These are phyloP conservation scores for Halesus radiatus DNA, from an alignment of 1,140 invertebrate genomes.

Conservation along the genomic window DNA sequence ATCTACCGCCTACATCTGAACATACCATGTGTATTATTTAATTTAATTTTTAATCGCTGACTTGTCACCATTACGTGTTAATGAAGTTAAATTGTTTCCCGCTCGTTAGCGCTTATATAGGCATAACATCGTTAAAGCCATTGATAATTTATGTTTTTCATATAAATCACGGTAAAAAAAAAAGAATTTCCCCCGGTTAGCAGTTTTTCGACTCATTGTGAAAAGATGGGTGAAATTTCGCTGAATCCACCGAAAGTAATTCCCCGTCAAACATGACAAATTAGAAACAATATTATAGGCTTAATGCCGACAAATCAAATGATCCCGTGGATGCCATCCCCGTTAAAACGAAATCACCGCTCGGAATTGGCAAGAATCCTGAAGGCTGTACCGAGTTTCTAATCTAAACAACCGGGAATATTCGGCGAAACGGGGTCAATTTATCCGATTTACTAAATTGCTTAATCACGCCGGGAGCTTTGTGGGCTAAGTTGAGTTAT, in stretches of 20 bases:
- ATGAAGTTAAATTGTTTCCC: no score
- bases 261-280: slow-evolving; percentile 47
- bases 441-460: slow-evolving; percentile 48
- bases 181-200: not conserved
- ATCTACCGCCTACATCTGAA: no score
- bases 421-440: not conserved
- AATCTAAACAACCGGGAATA: slow-evolving; percentile 36
- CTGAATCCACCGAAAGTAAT: slow-evolving; percentile 6
- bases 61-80: no score
- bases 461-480: slow-evolving; percentile 39
- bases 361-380: slow-evolving; percentile 44
- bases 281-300: slow-evolving; percentile 50
- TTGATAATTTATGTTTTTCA: no score
- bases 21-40: no score
- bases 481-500: slow-evolving; percentile 30
- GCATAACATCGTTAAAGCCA: no score
- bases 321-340: slow-evolving; percentile 41
- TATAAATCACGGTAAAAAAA: no score
- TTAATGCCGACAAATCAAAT: slow-evolving; percentile 47
- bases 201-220: not conserved
- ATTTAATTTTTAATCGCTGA: no score
- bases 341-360: slow-evolving; percentile 45
- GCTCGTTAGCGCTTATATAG: no score
- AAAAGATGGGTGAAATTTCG: not conserved
- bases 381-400: not conserved